phyloP scores from a whole-genome alignment of 2,113 vertebrate genomes.

The Choloepus hoffmanni region DNA sequence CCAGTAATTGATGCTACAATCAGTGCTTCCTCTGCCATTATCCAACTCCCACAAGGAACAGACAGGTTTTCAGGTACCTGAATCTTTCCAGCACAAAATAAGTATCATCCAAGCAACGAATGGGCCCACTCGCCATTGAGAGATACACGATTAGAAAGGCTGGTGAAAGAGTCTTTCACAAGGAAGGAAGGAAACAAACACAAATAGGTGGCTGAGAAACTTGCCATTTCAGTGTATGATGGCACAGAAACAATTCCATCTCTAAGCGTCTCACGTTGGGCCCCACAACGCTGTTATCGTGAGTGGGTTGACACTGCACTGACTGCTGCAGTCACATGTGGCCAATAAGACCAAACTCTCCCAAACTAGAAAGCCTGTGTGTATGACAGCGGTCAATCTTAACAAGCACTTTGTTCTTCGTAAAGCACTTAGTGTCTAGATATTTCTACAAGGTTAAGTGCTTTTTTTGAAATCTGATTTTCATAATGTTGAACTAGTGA shows the following conservation, averaged over 20 bases:
- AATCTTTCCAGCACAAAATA: background rate
- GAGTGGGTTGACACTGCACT: background rate
- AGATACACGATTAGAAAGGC: background rate
- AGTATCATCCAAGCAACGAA: background rate
- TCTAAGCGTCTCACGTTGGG: background rate
- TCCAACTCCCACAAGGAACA: background rate
- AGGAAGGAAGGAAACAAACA: background rate
- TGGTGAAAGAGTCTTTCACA: background rate
- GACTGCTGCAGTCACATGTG: background rate
- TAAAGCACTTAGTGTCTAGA: background rate
- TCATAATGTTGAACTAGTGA: background rate
- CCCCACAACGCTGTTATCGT: fast-evolving
- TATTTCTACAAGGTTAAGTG: background rate
- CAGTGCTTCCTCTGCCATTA: background rate
- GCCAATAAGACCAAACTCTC: background rate
- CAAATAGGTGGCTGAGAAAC: too few relatives aligned
- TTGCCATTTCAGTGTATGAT: fast-evolving
- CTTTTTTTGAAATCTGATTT: slow-evolving; percentile 19
- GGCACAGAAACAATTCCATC: background rate
- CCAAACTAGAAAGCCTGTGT: background rate
- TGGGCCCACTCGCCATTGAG: background rate
- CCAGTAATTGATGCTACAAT: fast-evolving
- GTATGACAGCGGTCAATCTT: too few relatives aligned
- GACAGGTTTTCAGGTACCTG: background rate
- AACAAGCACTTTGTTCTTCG: background rate